Conservation (phyloP, 2,113 vertebrate genomes). For the Rhinopomastus cyanomelas region DNA sequence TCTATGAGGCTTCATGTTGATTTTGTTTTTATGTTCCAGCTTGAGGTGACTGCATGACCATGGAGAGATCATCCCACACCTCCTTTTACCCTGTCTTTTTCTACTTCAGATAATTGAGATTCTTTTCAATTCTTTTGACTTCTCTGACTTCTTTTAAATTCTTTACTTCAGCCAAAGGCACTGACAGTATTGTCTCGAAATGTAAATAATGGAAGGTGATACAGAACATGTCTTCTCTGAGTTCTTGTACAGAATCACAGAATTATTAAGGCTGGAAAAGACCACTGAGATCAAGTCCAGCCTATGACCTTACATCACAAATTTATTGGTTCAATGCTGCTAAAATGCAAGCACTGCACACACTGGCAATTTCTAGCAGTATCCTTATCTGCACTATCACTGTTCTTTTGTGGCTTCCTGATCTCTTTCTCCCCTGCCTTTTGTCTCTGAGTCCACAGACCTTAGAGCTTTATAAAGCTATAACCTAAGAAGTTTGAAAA, state of each 20-base stretch:
- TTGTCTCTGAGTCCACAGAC: background rate
- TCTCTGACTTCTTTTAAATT: background rate
- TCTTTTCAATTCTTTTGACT: background rate
- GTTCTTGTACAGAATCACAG: background rate
- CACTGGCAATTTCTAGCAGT: background rate
- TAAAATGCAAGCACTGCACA: background rate
- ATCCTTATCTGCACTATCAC: background rate
- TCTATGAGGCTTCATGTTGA: background rate
- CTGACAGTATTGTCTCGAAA: slow-evolving; percentile 3
- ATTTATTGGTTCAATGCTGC: background rate
- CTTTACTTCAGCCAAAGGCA: background rate
- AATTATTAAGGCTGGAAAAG: too few species aligned
- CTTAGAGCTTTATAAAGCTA: background rate
- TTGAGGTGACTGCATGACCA: background rate
- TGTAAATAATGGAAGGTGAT: background rate
- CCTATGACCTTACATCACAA: background rate
- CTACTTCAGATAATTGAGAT: background rate
- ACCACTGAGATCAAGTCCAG: too few species aligned
- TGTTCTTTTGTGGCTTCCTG: background rate
- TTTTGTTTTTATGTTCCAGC: background rate
- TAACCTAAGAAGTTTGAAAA: background rate
- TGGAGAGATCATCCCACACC: background rate
- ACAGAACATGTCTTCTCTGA: background rate
- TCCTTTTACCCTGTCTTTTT: background rate
- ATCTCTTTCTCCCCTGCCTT: background rate